A percentile compares a stretch with the other conserved stretches of the same genome.
phyloP scores from a whole-genome alignment of 2,113 vertebrate species.

The Dolichallabes microphthalmus region DNA sequence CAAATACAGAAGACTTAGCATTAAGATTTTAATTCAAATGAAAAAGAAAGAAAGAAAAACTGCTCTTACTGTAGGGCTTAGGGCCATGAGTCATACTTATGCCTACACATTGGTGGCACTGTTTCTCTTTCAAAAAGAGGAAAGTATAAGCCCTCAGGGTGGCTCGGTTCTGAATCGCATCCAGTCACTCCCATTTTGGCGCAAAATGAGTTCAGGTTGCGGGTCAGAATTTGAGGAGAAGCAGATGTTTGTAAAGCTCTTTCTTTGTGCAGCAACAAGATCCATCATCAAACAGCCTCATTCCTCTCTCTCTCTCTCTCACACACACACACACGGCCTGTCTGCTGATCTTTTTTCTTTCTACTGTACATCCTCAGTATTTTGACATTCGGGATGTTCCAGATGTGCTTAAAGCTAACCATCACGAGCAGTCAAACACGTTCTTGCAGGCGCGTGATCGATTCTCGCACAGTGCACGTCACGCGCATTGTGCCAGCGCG shows the following conservation, averaged over 20 bases:
- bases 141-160: not conserved
- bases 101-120: conserved; percentile 52
- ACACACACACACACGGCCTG: not conserved
- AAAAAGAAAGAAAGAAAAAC: not conserved
- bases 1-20: not conserved
- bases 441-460: not conserved
- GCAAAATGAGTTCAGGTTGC: conserved; percentile 35
- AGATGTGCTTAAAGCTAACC: conserved; percentile 38
- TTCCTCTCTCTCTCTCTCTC: not conserved
- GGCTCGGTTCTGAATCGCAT: not conserved
- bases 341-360: conserved; percentile 4
- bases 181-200: conserved; percentile 35
- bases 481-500: too few species aligned
- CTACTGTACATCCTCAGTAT: conserved; percentile 57
- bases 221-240: conserved; percentile 44
- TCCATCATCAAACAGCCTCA: not conserved
- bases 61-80: too few species aligned
- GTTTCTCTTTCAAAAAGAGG: conserved; percentile 47
- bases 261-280: conserved; percentile 32
- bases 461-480: not conserved
- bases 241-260: conserved; percentile 49
- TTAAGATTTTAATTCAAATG: not conserved
- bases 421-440: too few species aligned
- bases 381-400: conserved; percentile 53
- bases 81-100: not conserved